Base-by-base conservation (phyloP, 2,797 vertebrate species). In the Scolopax bukidnonensis region DNA sequence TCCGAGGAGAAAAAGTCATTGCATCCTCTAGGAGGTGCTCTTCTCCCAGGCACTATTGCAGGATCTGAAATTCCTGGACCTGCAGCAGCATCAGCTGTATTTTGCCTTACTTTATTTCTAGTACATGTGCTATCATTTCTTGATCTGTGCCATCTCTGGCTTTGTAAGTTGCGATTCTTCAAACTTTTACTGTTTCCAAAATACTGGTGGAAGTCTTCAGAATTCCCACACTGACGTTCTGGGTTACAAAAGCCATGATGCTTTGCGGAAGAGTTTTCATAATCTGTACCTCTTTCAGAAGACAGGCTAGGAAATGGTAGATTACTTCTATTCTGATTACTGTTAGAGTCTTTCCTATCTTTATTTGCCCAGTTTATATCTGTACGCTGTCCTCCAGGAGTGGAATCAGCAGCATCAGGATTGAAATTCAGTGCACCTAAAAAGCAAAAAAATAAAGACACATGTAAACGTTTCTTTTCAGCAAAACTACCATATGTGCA, bases 71-170 rank as follows among this genome's bases (percentile, higher is more conserved):
- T 68, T 18, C 85, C 74, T 48, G 86, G 86, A 79, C 96, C 96
- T 65, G 90, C 65, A n/a, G 85, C 88, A 67, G 94, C 93, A 73
- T 97, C 97, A 84, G 57, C 50, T 77, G 97, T 73, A 65, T 75
- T 95, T 41, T 98, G 98, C 63, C 90, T 94, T 68, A 91, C 87
- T 81, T 98, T 98, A 68, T 94, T 97, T 97, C 93, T 96, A 73
- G 96, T 85, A 43, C 92, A 96, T 1, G 96, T 70, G 54, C 93
- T 95, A 41, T 98, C 98, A 53, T 91, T 97, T 96, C 96, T 98
- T 67, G 98, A 95, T 85, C 98, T 98, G 83, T 98, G 98, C 97
- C 98, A 98, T 60, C 98, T 97, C 78, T 98, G 98, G 89, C 78
- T 97, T 89, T 96, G 98, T 93, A 98, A 92, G 83, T 78, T 96